These are phyloP conservation scores for Branchinecta lynchi DNA, from an alignment of 1,140 invertebrate species.

Conservation along the genomic window DNA sequence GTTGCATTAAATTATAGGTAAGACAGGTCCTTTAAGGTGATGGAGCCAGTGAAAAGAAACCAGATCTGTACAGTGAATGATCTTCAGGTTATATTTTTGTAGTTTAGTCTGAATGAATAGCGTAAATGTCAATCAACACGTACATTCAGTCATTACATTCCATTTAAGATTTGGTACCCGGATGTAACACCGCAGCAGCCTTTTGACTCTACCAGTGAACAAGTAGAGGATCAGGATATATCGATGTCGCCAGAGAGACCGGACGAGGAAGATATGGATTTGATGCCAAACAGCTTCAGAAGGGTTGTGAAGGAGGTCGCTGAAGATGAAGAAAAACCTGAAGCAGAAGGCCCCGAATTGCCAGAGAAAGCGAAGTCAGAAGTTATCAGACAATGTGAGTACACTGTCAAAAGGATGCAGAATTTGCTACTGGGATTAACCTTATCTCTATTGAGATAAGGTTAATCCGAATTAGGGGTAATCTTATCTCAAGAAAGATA, in stretches of 20 bases:
- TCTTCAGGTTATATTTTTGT: too few relatives aligned
- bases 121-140: too few relatives aligned
- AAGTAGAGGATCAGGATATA: slow-evolving; percentile 3
- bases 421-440: not conserved
- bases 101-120: too few relatives aligned
- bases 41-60: too few relatives aligned
- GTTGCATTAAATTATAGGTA: too few relatives aligned
- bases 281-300: not conserved
- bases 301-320: not conserved
- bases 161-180: not conserved
- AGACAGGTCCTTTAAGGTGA: too few relatives aligned
- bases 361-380: slow-evolving; percentile 9
- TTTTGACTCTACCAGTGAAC: not conserved
- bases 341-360: not conserved
- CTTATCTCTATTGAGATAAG: too few relatives aligned
- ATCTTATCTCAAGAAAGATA: too few relatives aligned
- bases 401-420: not conserved
- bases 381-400: not conserved
- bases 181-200: not conserved
- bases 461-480: too few relatives aligned
- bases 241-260: slow-evolving; percentile 1
- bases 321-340: slow-evolving; percentile 13
- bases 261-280: not conserved
- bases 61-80: too few relatives aligned
- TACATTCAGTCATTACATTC: too few relatives aligned